Conservation (phyloP, 2,797 vertebrate genomes). For the Melanitta fusca region DNA sequence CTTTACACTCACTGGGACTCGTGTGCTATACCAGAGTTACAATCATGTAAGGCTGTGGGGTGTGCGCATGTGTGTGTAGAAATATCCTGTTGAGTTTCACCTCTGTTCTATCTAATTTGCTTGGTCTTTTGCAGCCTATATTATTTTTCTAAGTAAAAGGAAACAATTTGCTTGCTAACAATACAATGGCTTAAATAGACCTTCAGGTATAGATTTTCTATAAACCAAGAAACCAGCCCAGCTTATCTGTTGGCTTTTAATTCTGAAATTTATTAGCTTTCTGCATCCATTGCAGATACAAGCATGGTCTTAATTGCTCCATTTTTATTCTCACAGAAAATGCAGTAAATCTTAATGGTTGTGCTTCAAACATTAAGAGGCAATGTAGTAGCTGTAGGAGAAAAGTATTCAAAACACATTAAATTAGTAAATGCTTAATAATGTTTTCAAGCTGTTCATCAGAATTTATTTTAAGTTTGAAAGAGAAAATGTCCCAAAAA, state of each 20-base stretch:
- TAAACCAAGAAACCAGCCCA: slow-evolving; percentile 69
- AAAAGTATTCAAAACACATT: slow-evolving; percentile 73
- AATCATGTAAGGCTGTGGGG: background rate
- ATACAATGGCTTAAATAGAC: slow-evolving; percentile 71
- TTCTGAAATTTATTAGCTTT: slow-evolving; percentile 80
- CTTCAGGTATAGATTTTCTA: slow-evolving; percentile 78
- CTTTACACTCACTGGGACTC: background rate
- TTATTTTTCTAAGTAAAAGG: slow-evolving; percentile 66
- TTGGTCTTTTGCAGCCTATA: background rate
- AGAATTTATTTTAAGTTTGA: slow-evolving; percentile 68
- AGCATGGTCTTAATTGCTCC: slow-evolving; percentile 79
- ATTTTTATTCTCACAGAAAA: slow-evolving; percentile 78
- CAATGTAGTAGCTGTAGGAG: slow-evolving; percentile 64
- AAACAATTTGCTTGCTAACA: slow-evolving; percentile 65
- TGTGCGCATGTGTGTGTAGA: background rate
- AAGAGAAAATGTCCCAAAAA: slow-evolving; percentile 40
- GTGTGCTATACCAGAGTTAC: background rate
- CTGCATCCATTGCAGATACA: slow-evolving; percentile 70
- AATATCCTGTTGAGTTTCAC: background rate
- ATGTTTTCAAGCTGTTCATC: slow-evolving; percentile 71
- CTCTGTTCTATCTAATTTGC: slow-evolving; percentile 32
- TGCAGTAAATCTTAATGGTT: slow-evolving; percentile 78
- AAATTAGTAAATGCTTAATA: slow-evolving; percentile 72
- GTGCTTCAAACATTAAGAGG: slow-evolving; percentile 63
- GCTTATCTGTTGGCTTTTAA: slow-evolving; percentile 78